Evolutionary conservation across 2,888 invertebrate species (phyloP).

Genomic region (Hypselothyrea guttata): DNA sequence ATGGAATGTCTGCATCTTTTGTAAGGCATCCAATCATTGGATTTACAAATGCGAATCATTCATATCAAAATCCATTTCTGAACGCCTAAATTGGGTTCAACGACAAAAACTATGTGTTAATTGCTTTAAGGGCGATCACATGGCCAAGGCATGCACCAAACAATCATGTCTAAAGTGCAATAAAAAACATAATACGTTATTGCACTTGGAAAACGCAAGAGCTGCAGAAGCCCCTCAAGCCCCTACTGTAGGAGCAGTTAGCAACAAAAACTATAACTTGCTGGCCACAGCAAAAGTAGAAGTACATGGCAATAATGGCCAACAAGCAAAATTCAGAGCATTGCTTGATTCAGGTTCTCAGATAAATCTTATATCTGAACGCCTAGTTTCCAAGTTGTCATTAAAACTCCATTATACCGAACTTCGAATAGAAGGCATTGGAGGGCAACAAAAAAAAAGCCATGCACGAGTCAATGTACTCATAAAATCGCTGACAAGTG

Average conservation of each 20-base stretch:
- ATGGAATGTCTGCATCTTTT: neutral
- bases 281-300: conserved; percentile 1
- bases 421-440: neutral
- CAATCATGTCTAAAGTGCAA: neutral
- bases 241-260: neutral
- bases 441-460: neutral
- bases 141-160: neutral
- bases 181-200: neutral
- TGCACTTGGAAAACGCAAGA: neutral
- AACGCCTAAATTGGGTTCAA: neutral
- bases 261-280: neutral
- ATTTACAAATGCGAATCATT: neutral
- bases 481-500: neutral
- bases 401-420: neutral
- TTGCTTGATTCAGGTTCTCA: neutral
- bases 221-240: neutral
- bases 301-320: conserved; percentile 2
- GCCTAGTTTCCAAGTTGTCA: neutral
- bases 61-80: neutral
- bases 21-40: neutral
- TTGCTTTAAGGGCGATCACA: neutral
- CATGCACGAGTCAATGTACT: neutral
- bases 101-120: neutral
- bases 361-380: neutral
- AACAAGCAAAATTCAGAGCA: neutral